Base-by-base conservation (phyloP, 2,888 invertebrate genomes). In the Eulithis prunata region DNA sequence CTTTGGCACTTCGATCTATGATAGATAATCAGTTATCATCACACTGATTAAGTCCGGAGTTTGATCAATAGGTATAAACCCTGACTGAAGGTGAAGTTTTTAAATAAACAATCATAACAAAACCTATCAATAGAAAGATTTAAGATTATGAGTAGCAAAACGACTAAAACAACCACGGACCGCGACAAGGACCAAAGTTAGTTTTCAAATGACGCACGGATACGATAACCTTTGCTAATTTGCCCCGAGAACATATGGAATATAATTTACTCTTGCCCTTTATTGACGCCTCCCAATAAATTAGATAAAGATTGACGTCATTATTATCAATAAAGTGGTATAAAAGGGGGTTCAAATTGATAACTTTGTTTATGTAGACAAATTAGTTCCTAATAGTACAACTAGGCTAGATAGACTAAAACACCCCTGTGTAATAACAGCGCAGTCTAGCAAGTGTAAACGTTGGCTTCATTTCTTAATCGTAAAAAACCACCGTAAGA, bases 291-390 rank as follows among this genome's bases (percentile, higher is more conserved):
- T 59, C 61, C 59, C 57, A 68, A 69, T 75, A 72, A 75, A 72
- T 72, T 65, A 71, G 76, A 79, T 79, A 76, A 72, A 74, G 63
- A 75, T 75, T 84, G 84, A 85, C 84, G 84, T 85, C 85, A 83
- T 77, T 77, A 13, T 64, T 76, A 79, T 78, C 77, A 70, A 59
- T 68, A 64, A 57, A 75, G 70, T 75, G 1, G 21, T 21, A 1
- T 73, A 70, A 47, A 57, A 36, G 8, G 6, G 14, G 4, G 21
- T 49, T 14, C 43, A 43, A 11, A 43, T 43, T 43, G 45, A 14
- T 8, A 47, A 13, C 8, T n/a, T 12, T 52, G 28, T n/a, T 52
- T 32, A 32, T 36, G n/a, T 52, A 52, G n/a, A 52, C n/a, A 52
- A 51, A 28, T 28, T 46, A 32, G 7, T 8, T n/a, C 13, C 32